phyloP scores from a whole-genome alignment of 1,140 invertebrate species.

The Ceratosolen solmsi region DNA sequence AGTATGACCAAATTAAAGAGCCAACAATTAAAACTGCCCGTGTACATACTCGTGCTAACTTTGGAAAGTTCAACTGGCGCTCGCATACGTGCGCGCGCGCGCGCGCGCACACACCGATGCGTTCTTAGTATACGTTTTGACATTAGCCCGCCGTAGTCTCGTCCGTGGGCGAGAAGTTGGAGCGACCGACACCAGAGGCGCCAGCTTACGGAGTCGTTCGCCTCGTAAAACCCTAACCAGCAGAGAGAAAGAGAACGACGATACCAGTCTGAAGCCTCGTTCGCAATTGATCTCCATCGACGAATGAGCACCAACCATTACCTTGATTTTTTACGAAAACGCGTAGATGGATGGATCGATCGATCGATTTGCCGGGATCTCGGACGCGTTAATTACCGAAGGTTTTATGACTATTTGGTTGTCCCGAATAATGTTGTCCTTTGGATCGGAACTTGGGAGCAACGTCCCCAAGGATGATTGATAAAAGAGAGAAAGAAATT shows the following conservation, averaged over 20 bases:
- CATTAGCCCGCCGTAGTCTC: not conserved
- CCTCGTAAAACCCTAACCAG: not conserved
- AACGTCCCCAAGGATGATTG: no score
- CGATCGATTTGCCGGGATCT: no score
- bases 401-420: no score
- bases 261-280: not conserved
- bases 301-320: not conserved
- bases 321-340: no score
- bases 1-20: slow-evolving; percentile 1
- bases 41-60: slow-evolving; percentile 24
- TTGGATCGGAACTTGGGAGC: no score
- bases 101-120: not conserved
- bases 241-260: not conserved
- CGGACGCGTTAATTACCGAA: no score
- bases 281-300: not conserved
- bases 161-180: not conserved
- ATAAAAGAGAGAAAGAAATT: no score
- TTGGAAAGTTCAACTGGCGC: slow-evolving; percentile 26
- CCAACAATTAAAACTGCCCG: slow-evolving; percentile 13
- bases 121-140: not conserved
- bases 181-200: slow-evolving; percentile 42
- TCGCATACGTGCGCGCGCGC: not conserved
- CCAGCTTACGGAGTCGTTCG: slow-evolving; percentile 29
- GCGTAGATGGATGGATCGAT: no score
- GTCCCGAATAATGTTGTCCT: no score